Evolutionary conservation across 1,140 invertebrate genomes (phyloP).

Genomic region (roundworm (Caenorhabditis elegans)): DNA sequence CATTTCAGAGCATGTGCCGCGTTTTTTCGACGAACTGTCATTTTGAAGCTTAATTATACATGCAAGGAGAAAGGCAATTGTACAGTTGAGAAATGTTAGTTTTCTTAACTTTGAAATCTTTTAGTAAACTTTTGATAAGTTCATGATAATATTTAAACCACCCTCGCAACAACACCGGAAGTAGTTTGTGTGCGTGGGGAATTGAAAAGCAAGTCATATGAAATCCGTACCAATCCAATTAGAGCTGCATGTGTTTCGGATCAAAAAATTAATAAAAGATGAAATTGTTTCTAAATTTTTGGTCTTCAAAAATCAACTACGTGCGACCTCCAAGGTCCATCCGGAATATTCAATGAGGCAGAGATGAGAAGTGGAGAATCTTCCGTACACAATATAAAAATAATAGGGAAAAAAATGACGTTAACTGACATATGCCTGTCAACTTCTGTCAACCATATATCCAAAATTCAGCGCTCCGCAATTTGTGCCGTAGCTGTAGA

Average conservation of each 20-base stretch:
- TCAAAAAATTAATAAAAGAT: too few relatives aligned
- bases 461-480: constrained; percentile 11
- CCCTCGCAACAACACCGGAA: background rate
- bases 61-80: constrained; percentile 14
- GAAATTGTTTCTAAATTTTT: background rate
- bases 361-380: background rate
- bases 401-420: background rate
- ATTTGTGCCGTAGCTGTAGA: constrained; percentile 29
- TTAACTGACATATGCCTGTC: background rate
- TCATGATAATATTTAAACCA: background rate
- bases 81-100: constrained; percentile 16
- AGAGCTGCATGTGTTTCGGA: background rate
- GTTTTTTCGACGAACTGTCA: constrained; percentile 27
- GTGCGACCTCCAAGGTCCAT: background rate
- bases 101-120: background rate
- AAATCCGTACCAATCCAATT: background rate
- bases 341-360: background rate
- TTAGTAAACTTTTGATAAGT: background rate
- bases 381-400: too few relatives aligned
- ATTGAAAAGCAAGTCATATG: background rate
- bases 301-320: background rate
- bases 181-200: background rate
- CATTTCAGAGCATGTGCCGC: constrained; percentile 28
- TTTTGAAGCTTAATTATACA: background rate
- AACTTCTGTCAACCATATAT: background rate